Evolutionary conservation across 2,113 vertebrate species (phyloP).

Genomic region (Heterocephalus glaber): DNA sequence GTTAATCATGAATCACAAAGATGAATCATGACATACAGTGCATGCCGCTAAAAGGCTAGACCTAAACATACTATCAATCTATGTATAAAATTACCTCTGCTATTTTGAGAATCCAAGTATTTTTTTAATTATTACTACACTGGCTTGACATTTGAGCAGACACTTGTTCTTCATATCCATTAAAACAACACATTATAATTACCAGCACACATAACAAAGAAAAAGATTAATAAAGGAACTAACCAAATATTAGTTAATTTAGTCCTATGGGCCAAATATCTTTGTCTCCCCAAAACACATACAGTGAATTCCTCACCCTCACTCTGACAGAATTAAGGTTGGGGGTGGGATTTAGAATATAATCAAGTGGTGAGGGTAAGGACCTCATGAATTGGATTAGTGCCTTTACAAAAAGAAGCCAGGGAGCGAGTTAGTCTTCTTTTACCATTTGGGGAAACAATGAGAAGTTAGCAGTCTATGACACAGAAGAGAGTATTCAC

Average conservation of each 20-base stretch:
- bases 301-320: neutral
- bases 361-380: neutral
- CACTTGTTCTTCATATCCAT: neutral
- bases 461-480: neutral
- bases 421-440: neutral
- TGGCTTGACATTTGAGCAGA: neutral
- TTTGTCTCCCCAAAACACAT: neutral
- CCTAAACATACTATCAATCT: slow-evolving; percentile 39
- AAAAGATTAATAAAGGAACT: slow-evolving; percentile 37
- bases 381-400: neutral
- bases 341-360: neutral
- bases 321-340: neutral
- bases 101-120: slow-evolving; percentile 38
- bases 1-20: slow-evolving; percentile 58
- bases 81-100: neutral
- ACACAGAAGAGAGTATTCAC: neutral
- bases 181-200: slow-evolving; percentile 12
- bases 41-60: neutral
- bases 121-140: neutral
- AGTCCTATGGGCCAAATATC: neutral
- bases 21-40: slow-evolving; percentile 35
- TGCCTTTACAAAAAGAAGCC: neutral
- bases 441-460: neutral
- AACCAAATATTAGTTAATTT: neutral
- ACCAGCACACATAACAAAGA: neutral